Conservation (phyloP, 2,888 invertebrate species). For the Limnephilus auricula region DNA sequence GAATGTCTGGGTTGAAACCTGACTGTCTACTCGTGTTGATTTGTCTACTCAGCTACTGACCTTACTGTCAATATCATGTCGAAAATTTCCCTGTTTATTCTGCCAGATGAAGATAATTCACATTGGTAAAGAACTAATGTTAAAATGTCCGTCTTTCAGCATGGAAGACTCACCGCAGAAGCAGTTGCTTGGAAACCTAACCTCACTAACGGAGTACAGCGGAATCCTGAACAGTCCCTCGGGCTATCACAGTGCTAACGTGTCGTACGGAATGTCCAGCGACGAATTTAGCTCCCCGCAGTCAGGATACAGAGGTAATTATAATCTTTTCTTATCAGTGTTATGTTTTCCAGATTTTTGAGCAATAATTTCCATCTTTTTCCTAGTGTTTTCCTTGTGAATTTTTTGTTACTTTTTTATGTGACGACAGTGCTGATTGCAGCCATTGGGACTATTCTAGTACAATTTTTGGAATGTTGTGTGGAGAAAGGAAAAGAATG, state of each 20-base stretch:
- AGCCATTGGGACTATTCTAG: background rate
- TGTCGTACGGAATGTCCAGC: slow-evolving; percentile 73
- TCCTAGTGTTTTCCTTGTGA: background rate
- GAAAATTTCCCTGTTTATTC: no score
- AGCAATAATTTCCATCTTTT: background rate
- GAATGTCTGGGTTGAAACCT: no score
- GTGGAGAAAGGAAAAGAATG: background rate
- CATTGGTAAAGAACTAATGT: background rate
- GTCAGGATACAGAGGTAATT: slow-evolving; percentile 73
- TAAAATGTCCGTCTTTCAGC: slow-evolving; percentile 68
- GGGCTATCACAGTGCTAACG: slow-evolving; percentile 69
- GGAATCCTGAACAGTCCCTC: slow-evolving; percentile 73
- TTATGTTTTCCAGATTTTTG: background rate
- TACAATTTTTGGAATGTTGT: background rate
- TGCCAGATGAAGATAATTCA: no score
- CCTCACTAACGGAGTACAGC: slow-evolving; percentile 72
- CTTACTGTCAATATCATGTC: no score
- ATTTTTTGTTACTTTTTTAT: background rate
- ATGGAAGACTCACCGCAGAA: slow-evolving; percentile 77
- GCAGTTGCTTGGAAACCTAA: slow-evolving; percentile 72
- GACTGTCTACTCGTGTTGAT: no score
- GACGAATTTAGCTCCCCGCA: slow-evolving; percentile 76
- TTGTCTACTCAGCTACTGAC: no score
- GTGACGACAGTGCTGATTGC: no score
- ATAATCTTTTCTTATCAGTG: background rate